phyloP scores from a whole-genome alignment of 2,113 vertebrate species.

The Tragelaphus imberbis region DNA sequence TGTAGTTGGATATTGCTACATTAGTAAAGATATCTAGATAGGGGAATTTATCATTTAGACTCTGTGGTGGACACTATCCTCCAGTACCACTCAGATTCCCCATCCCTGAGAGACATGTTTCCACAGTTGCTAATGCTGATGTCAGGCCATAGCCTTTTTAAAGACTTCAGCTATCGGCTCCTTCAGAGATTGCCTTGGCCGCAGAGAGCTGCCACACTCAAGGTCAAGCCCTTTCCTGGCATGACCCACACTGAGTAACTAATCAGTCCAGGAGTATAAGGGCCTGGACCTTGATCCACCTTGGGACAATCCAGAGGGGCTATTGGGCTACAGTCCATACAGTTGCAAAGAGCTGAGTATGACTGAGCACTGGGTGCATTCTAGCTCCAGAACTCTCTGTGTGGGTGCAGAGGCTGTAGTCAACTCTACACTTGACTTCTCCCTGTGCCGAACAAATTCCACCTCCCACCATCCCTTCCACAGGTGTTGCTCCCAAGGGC shows the following conservation, averaged over 20 bases:
- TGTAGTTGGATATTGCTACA: accelerated
- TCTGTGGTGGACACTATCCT: background rate
- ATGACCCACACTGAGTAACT: background rate
- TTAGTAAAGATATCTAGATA: background rate
- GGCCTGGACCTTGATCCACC: background rate
- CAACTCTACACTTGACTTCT: background rate
- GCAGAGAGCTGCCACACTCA: background rate
- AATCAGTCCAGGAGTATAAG: background rate
- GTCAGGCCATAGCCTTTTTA: background rate
- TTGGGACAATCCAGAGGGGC: background rate
- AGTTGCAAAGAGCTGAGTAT: background rate
- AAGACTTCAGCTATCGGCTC: background rate
- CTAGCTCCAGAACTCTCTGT: background rate
- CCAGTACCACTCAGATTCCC: background rate
- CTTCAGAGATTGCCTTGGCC: background rate
- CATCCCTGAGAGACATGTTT: background rate
- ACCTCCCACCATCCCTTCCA: background rate
- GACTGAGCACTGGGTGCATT: background rate
- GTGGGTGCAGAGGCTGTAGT: too few species aligned
- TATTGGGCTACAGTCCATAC: background rate
- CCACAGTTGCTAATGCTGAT: background rate
- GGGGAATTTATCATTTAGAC: background rate
- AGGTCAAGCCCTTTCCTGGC: background rate
- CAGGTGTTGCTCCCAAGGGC: background rate
- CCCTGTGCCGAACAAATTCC: background rate